These are phyloP conservation scores for Parauchenoglanis ngamensis DNA, from an alignment of 2,797 vertebrate genomes.

Conservation along the genomic window DNA sequence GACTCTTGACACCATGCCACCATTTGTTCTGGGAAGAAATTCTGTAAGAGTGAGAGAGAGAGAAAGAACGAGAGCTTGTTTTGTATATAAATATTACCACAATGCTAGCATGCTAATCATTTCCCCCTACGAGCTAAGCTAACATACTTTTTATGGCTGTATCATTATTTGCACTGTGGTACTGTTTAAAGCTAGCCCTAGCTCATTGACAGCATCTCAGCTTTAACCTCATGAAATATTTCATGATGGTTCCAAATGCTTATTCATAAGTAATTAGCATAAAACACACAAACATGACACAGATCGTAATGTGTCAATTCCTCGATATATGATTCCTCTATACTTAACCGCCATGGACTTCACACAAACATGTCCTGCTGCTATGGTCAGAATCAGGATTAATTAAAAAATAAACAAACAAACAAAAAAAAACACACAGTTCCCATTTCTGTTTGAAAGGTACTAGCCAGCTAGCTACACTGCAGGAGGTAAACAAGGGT, in stretches of 20 bases:
- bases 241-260: background rate
- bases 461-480: too few species aligned
- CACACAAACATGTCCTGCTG: too few species aligned
- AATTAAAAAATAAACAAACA: too few species aligned
- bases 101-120: background rate
- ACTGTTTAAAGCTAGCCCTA: background rate
- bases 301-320: background rate
- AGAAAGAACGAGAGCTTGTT: slow-evolving; percentile 2
- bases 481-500: background rate
- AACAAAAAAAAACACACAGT: too few species aligned
- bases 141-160: background rate
- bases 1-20: slow-evolving; percentile 95
- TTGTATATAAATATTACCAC: background rate
- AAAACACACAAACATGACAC: background rate
- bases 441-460: too few species aligned
- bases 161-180: background rate
- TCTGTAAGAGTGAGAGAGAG: slow-evolving; percentile 70
- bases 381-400: too few species aligned
- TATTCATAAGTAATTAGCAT: background rate
- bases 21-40: slow-evolving; percentile 99
- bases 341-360: too few species aligned
- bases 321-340: background rate
- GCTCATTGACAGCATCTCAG: background rate
- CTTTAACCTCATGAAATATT: background rate
- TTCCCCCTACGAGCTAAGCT: background rate